phyloP scores from a whole-genome alignment of 2,797 vertebrate genomes.

The Ctenosaura bakeri region DNA sequence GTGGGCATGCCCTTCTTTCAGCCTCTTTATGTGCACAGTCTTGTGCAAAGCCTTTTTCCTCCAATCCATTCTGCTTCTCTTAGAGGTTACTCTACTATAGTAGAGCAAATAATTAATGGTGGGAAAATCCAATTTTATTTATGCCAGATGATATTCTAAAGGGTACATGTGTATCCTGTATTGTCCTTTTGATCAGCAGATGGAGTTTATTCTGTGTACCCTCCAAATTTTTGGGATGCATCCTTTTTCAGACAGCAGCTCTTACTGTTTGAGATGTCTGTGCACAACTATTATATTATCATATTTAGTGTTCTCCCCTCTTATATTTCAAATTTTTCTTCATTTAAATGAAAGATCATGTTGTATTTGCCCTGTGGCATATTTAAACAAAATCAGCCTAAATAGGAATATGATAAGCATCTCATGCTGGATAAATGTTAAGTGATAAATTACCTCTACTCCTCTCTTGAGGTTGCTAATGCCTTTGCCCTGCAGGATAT shows the following conservation, averaged over 20 bases:
- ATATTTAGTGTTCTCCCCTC: not conserved
- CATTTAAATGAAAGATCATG: slow-evolving; percentile 27
- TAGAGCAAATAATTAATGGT: not conserved
- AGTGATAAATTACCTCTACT: slow-evolving; percentile 52
- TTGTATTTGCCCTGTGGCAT: slow-evolving; percentile 45
- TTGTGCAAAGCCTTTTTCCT: not conserved
- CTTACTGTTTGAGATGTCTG: not conserved
- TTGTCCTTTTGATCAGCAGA: not conserved
- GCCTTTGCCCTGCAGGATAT: slow-evolving; percentile 25
- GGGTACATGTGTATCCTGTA: not conserved
- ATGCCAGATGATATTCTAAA: not conserved
- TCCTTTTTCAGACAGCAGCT: slow-evolving; percentile 13
- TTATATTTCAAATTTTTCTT: slow-evolving; percentile 20
- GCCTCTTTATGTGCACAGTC: not conserved
- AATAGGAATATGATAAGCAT: slow-evolving; percentile 57
- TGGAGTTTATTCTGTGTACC: not conserved
- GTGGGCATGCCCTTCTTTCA: not conserved
- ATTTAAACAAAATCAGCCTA: slow-evolving; percentile 47
- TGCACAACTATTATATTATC: not conserved
- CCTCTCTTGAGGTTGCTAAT: slow-evolving; percentile 52
- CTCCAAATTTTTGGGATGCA: not conserved
- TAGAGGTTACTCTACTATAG: not conserved
- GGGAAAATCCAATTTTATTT: not conserved
- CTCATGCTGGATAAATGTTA: slow-evolving; percentile 49
- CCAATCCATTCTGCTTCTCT: not conserved